phyloP scores from a whole-genome alignment of 2,888 invertebrate genomes.

The Corbicula japonica region DNA sequence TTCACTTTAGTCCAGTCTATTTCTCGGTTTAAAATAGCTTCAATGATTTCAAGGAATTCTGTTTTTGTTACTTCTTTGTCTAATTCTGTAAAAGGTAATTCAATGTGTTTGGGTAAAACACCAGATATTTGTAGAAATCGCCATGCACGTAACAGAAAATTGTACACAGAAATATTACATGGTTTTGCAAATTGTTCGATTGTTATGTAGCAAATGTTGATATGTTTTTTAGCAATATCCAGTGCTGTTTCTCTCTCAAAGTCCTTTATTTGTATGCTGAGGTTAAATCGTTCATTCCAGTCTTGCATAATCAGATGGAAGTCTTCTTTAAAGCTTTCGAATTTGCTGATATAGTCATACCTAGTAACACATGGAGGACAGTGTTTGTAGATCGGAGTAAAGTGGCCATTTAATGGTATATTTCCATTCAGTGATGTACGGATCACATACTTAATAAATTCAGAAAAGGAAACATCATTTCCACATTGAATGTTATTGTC shows the following conservation, averaged over 20 bases:
- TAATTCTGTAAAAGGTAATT: slow-evolving; percentile 57
- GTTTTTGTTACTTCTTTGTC: slow-evolving; percentile 33
- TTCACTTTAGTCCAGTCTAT: slow-evolving; percentile 49
- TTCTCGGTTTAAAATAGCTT: slow-evolving; percentile 31
- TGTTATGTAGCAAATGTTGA: slow-evolving; percentile 55
- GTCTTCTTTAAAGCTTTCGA: slow-evolving; percentile 72
- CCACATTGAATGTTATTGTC: slow-evolving; percentile 60
- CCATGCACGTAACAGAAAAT: slow-evolving; percentile 69
- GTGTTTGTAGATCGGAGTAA: slow-evolving; percentile 67
- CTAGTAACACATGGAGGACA: slow-evolving; percentile 70
- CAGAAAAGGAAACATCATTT: slow-evolving; percentile 74
- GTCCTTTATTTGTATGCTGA: slow-evolving; percentile 65
- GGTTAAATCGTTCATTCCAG: slow-evolving; percentile 55
- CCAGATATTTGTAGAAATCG: slow-evolving; percentile 75
- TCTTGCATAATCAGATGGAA: slow-evolving; percentile 50
- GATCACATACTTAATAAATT: slow-evolving; percentile 73
- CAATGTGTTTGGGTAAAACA: slow-evolving; percentile 58
- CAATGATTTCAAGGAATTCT: slow-evolving; percentile 48
- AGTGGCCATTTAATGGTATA: slow-evolving; percentile 64
- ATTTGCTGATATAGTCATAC: slow-evolving; percentile 71
- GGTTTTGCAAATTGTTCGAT: slow-evolving; percentile 45
- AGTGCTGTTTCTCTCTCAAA: slow-evolving; percentile 69
- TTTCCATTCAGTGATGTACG: slow-evolving; percentile 27
- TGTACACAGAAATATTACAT: slow-evolving; percentile 61
- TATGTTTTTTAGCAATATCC: slow-evolving; percentile 48